Conservation (phyloP, 1,140 invertebrate species). For the Rhagoletis zephyria region DNA sequence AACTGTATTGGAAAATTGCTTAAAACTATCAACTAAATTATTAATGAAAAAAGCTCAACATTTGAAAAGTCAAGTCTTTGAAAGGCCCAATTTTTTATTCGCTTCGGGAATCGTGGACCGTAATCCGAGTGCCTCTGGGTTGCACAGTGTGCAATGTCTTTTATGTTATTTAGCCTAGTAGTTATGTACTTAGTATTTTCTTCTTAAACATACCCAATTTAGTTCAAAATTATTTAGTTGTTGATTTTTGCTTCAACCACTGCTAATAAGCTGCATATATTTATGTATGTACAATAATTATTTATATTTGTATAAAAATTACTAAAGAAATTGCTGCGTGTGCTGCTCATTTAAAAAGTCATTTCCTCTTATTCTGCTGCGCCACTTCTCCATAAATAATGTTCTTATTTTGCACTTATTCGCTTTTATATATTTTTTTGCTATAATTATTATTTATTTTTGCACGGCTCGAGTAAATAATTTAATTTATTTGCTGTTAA, state of each 20-base stretch:
- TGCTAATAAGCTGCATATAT: background rate
- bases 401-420: background rate
- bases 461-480: background rate
- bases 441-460: background rate
- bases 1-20: too few relatives aligned
- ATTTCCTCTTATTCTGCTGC: background rate
- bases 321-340: background rate
- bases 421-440: background rate
- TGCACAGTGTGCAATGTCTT: too few relatives aligned
- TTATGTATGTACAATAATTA: background rate
- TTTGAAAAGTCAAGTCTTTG: too few relatives aligned
- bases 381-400: background rate
- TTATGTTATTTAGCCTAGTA: too few relatives aligned
- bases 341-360: background rate
- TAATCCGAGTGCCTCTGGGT: too few relatives aligned
- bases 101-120: too few relatives aligned
- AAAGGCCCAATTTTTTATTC: too few relatives aligned
- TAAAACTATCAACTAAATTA: too few relatives aligned
- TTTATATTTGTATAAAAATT: background rate
- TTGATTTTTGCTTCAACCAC: too few relatives aligned
- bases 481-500: conserved; percentile 32
- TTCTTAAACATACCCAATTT: background rate
- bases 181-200: background rate
- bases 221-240: background rate
- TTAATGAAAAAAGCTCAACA: too few relatives aligned